Base-by-base conservation (phyloP, 2,113 vertebrate genomes). In the Tyto alba region DNA sequence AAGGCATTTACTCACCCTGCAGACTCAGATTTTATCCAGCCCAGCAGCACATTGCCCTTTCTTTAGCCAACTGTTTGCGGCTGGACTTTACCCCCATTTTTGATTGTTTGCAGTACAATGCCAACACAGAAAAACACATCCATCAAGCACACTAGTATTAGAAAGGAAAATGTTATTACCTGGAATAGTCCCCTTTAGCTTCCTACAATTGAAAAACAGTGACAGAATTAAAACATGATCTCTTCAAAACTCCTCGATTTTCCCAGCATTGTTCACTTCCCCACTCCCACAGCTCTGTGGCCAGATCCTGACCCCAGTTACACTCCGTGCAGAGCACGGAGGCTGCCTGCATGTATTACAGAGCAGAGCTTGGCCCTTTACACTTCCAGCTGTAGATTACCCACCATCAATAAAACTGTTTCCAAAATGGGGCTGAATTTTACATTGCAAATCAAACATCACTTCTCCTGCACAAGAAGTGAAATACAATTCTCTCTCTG, bases 131-230 rank as follows among this genome's bases (percentile, higher is more conserved):
- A 96, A 92, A 96, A 95, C 93, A 96, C 27, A 95, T 92, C 86
- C 93, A 95, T 94, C 88, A 95, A 92, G 66, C 45, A 47, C 74
- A 48, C n/a, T 16, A 86, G 79, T 47, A 93, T 92, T 94, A 95
- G 64, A 97, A 97, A 97, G 95, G 90, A 92, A 96, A 98, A 96
- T 2, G 89, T 94, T 89, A 79, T 99, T 99, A 99, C 99, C 99
- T 99, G 96, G 95, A 98, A 96, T 98, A 99, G 98, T 99, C 98
- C 71, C 99, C 99, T 97, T 99, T 99, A 73, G 98, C 98, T 98
- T 99, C 99, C 99, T 99, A 92, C 71, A 98, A 99, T 85, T 94
- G 93, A 96, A 97, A 96, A 74, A 97, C 63, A 98, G 45, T 90
- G 96, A 97, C 81, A 94, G 83, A 94, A 93, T 96, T 96, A 96